These are phyloP conservation scores for Smutsia gigantea DNA, from an alignment of 2,797 vertebrate genomes.

Conservation along the genomic window DNA sequence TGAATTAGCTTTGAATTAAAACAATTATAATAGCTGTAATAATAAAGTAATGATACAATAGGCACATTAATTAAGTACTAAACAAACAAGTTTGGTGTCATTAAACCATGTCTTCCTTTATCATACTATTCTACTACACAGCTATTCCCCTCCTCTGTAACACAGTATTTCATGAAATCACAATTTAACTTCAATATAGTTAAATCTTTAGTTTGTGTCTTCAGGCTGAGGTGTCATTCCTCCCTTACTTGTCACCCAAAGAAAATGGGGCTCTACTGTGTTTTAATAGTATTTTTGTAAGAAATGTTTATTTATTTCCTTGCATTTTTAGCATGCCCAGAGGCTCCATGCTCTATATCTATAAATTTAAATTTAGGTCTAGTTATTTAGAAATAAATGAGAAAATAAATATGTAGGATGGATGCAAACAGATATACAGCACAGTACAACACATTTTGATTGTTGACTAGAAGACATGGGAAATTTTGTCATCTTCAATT, in stretches of 20 bases:
- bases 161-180: neutral
- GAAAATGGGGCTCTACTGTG: slow-evolving; percentile 15
- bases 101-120: neutral
- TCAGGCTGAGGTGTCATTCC: neutral
- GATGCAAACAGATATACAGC: neutral
- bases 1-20: neutral
- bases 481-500: slow-evolving; percentile 81
- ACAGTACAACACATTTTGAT: slow-evolving; percentile 55
- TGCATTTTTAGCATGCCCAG: slow-evolving; percentile 67
- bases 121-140: neutral
- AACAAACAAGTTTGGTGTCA: neutral
- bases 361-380: slow-evolving; percentile 67
- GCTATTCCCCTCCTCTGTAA: neutral
- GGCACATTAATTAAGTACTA: neutral
- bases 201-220: neutral
- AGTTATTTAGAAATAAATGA: slow-evolving; percentile 75
- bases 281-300: slow-evolving; percentile 61
- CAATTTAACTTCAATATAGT: neutral
- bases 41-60: neutral
- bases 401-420: slow-evolving; percentile 65
- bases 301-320: slow-evolving; percentile 64
- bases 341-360: slow-evolving; percentile 44
- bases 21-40: neutral
- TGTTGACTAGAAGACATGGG: slow-evolving; percentile 76
- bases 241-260: neutral